A percentile compares a stretch with the other conserved stretches of the same genome.
These are phyloP conservation scores for Loriculus beryllinus DNA, from an alignment of 2,797 vertebrate genomes.

Conservation along the genomic window DNA sequence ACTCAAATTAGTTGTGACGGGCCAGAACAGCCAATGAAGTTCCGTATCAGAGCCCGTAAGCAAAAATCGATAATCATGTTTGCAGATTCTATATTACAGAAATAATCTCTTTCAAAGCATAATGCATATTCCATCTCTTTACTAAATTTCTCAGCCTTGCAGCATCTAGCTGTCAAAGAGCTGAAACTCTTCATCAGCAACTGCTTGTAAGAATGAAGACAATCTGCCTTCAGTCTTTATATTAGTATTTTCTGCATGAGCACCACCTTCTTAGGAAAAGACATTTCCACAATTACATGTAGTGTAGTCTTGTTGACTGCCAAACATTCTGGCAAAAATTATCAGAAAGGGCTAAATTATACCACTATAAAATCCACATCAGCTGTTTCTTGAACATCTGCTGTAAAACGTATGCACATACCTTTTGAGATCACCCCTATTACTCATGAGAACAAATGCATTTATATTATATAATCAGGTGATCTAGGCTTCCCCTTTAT, in stretches of 20 bases:
- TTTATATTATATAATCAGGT: not conserved
- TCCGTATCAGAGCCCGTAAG: not conserved
- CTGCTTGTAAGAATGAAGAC: not conserved
- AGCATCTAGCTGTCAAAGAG: not conserved
- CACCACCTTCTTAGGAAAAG: not conserved
- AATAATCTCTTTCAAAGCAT: not conserved
- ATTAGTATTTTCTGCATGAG: not conserved
- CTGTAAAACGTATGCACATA: not conserved
- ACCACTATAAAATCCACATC: not conserved
- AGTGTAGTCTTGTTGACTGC: not conserved
- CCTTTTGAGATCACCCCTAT: not conserved
- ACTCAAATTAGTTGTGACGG: not conserved
- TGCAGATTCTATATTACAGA: not conserved
- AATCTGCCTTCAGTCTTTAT: not conserved
- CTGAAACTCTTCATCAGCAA: not conserved
- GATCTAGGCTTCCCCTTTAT: not conserved
- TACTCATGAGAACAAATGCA: not conserved
- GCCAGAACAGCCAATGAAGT: not conserved
- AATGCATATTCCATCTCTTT: not conserved
- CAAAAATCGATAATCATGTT: not conserved
- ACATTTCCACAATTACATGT: not conserved
- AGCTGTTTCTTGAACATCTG: not conserved
- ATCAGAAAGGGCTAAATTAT: not conserved
- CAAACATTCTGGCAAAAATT: not conserved
- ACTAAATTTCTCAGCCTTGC: not conserved